Conservation (phyloP, 2,888 invertebrate species). For the Drosophila mettleri region DNA sequence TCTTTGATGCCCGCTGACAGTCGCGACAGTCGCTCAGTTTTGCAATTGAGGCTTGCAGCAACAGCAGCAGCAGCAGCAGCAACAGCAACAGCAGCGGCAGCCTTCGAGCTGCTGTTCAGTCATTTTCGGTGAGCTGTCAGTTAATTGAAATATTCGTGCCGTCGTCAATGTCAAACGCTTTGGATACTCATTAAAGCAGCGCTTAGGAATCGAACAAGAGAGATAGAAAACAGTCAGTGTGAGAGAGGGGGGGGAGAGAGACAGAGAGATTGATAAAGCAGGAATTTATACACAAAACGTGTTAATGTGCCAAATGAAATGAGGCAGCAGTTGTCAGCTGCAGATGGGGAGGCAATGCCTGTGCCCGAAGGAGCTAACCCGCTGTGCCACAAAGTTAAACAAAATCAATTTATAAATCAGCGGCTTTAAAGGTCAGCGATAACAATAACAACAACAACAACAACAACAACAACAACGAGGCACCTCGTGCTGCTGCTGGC, state of each 20-base stretch:
- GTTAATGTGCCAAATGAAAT: conserved; percentile 77
- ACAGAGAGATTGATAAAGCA: background rate
- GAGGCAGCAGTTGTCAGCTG: conserved; percentile 57
- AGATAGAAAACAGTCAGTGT: background rate
- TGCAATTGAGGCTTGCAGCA: conserved; percentile 15
- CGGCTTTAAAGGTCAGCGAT: conserved; percentile 82
- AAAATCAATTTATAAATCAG: conserved; percentile 84
- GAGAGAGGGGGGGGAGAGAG: background rate
- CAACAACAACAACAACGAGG: conserved; percentile 37
- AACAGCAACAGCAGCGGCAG: background rate
- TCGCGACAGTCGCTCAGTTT: conserved; percentile 59
- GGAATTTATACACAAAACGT: conserved; percentile 60
- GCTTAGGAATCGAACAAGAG: conserved; percentile 48
- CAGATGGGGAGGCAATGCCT: conserved; percentile 25
- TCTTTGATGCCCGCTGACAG: conserved; percentile 60
- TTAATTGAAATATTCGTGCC: conserved; percentile 80
- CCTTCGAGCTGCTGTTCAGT: conserved; percentile 51
- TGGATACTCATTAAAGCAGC: conserved; percentile 63
- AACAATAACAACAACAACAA: conserved; percentile 57
- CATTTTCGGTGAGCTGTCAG: conserved; percentile 74
- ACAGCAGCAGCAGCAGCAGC: background rate
- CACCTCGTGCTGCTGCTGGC: conserved; percentile 27
- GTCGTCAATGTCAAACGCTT: conserved; percentile 51
- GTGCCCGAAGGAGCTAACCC: conserved; percentile 66
- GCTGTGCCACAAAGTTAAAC: conserved; percentile 83